phyloP scores from a whole-genome alignment of 2,888 invertebrate species.

The Dicycla oo region DNA sequence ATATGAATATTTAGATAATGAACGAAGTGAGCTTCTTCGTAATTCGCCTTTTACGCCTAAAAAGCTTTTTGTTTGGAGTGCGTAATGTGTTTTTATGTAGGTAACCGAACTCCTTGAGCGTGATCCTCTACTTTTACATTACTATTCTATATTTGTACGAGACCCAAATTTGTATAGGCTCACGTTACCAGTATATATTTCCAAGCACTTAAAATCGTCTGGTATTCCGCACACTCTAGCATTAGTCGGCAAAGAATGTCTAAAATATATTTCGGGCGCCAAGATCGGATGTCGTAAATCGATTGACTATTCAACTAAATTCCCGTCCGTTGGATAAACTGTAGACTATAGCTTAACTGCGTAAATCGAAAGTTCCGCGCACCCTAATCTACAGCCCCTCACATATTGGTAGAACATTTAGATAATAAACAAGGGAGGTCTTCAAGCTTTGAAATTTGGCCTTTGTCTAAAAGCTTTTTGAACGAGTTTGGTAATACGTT shows the following conservation, averaged over 20 bases:
- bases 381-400: conserved; percentile 65
- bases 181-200: conserved; percentile 46
- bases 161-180: conserved; percentile 53
- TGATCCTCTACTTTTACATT: conserved; percentile 40
- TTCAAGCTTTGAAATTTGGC: conserved; percentile 60
- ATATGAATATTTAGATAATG: conserved; percentile 69
- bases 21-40: conserved; percentile 55
- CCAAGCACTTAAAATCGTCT: conserved; percentile 53
- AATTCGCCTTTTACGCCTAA: conserved; percentile 57
- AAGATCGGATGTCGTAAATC: conserved; percentile 67
- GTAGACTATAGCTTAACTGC: conserved; percentile 59
- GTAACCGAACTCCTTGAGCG: conserved; percentile 27
- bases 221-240: conserved; percentile 44
- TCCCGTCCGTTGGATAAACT: conserved; percentile 57
- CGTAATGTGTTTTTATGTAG: conserved; percentile 58
- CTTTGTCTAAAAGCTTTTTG: conserved; percentile 64
- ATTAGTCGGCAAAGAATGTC: conserved; percentile 47
- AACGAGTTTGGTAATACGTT: conserved; percentile 57
- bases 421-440: conserved; percentile 64
- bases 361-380: conserved; percentile 63
- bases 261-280: conserved; percentile 61
- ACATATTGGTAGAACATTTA: conserved; percentile 64
- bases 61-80: conserved; percentile 63
- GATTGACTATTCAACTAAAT: conserved; percentile 63
- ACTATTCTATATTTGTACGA: conserved; percentile 54